phyloP scores from a whole-genome alignment of 2,888 invertebrate species.

The Mesodorylaimus sp. region DNA sequence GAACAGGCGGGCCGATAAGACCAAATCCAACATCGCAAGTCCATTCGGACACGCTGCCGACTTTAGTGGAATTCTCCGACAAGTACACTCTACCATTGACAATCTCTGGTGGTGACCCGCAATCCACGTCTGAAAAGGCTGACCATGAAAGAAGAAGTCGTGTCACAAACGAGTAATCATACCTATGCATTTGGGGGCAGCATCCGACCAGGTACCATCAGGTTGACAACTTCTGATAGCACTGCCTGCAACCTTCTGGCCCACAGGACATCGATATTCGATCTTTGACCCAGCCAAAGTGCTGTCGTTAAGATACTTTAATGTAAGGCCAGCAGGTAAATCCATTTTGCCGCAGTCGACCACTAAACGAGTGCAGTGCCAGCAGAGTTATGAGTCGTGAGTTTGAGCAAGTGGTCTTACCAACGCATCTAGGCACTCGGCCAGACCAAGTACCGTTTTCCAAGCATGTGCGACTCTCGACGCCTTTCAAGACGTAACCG shows the following conservation, averaged over 20 bases:
- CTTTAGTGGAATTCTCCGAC: neutral
- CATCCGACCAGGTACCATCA: conserved; percentile 2
- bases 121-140: conserved; percentile 2
- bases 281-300: neutral
- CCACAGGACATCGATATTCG: neutral
- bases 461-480: conserved; percentile 1
- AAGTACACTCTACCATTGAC: neutral
- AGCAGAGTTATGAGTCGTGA: neutral
- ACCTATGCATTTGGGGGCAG: conserved; percentile 1
- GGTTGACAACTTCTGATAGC: neutral
- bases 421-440: conserved; percentile 2
- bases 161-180: neutral
- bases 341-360: neutral
- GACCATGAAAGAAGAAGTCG: neutral
- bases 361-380: too few relatives aligned
- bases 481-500: conserved; percentile 6
- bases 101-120: neutral
- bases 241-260: neutral
- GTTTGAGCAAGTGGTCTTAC: conserved; percentile 4
- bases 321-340: neutral
- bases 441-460: conserved; percentile 9
- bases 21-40: conserved; percentile 2
- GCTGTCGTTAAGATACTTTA: neutral
- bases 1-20: neutral
- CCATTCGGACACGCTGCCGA: conserved; percentile 5